Percentiles rank a stretch among this genome's conserved stretches.
phyloP scores from a whole-genome alignment of 2,888 invertebrate genomes.

The Megamerina dolium region DNA sequence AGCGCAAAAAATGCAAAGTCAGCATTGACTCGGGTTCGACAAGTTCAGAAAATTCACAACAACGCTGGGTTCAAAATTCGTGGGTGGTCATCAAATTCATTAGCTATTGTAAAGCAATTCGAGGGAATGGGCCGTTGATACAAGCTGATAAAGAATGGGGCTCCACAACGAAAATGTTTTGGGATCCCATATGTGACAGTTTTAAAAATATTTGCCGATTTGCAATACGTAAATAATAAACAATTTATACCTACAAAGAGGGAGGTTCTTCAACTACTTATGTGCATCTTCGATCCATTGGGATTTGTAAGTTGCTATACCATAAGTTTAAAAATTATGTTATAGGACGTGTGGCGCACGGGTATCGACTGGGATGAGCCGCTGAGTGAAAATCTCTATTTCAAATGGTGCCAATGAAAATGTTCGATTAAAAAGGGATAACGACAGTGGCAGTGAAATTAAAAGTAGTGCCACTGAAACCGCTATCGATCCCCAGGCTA shows the following conservation, averaged over 20 bases:
- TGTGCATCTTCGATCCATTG: conserved; percentile 20
- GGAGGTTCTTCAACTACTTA: conserved; percentile 18
- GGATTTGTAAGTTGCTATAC: no score
- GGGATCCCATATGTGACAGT: conserved; percentile 3
- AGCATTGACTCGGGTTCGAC: background rate
- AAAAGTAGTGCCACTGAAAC: conserved; percentile 2
- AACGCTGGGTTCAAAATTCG: conserved; percentile 6
- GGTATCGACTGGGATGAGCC: conserved; percentile 14
- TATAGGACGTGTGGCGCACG: conserved; percentile 16
- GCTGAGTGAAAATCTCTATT: background rate
- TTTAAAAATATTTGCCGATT: conserved; percentile 17
- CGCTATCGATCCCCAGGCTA: conserved; percentile 1
- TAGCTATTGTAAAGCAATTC: background rate
- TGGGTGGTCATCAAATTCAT: conserved; percentile 9
- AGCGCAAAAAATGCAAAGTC: conserved; percentile 4
- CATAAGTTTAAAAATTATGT: conserved; percentile 8
- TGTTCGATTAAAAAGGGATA: conserved; percentile 2
- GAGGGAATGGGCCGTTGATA: background rate
- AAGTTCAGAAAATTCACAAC: conserved; percentile 7
- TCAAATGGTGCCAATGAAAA: background rate
- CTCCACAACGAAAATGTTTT: conserved; percentile 4
- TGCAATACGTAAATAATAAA: conserved; percentile 6
- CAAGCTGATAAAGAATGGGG: background rate
- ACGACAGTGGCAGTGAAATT: background rate
- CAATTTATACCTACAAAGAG: conserved; percentile 13